Evolutionary conservation across 2,888 invertebrate genomes (phyloP), one percentile per base, ranked within the genome.

Genomic region (Drosophila yooni): DNA sequence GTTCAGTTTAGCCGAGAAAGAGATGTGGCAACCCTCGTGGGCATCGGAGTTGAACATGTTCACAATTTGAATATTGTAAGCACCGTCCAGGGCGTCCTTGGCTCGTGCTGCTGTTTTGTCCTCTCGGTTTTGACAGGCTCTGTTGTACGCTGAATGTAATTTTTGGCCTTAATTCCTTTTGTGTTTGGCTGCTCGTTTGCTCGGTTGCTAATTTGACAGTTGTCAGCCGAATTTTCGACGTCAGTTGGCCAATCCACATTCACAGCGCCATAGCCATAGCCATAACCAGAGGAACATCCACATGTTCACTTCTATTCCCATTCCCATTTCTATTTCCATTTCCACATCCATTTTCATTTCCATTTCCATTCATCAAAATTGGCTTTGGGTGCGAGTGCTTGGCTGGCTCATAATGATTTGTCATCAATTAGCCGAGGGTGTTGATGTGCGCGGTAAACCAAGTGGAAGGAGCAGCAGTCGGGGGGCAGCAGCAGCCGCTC

Each of bases 401-500:
- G 74, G 67, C 70, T 53, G 79, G 85, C 88, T 88, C 82, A 87
- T 88, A 89, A 88, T 89, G 88, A 89, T 89, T 89, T 89, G 88
- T 89, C 90, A 89, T 90, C 88, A 90, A 89, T 89, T 90, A 89
- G 88, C 89, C 50, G 83, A 90, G 88, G 90, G 88, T 89, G 88
- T 89, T 89, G 90, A 89, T 85, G 85, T 82, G 83, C 82, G 90
- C 77, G 90, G 88, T 89, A 87, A 89, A 81, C 89, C 88, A 89
- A 90, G 87, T 89, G 90, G 87, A 90, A 89, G 74, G 57, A 63
- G 70, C 68, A 62, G 63, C 65, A 62, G 60, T 15, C 36, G 46
- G 29, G 50, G 50, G 43, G 25, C 51, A 59, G 36, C 11, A 50
- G 43, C 54, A 53, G 50, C 25, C 40, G 40, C 27, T 13, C 53